Conservation (phyloP, 2,797 vertebrate genomes). For the Huso huso region DNA sequence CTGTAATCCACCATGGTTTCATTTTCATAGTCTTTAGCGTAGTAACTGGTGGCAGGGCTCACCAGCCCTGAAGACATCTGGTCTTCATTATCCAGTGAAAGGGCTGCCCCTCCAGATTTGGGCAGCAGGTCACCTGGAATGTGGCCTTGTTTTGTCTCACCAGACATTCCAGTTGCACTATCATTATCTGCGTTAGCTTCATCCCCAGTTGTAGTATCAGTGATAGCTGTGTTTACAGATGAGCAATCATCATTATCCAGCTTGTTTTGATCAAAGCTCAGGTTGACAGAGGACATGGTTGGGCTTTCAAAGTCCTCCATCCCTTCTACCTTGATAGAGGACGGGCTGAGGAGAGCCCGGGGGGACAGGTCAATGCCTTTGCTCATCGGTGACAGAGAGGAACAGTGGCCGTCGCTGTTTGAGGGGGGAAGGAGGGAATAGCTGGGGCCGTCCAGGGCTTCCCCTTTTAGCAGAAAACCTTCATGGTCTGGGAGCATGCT, state of each 20-base stretch:
- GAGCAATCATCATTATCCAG: constrained; percentile 98
- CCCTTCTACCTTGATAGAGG: constrained; percentile 95
- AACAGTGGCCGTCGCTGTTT: constrained; percentile 79
- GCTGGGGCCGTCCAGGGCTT: constrained; percentile 74
- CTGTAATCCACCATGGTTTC: constrained; percentile 95
- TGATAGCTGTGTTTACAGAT: constrained; percentile 97
- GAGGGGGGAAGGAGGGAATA: constrained; percentile 76
- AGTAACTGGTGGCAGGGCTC: constrained; percentile 93
- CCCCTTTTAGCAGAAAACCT: constrained; percentile 84
- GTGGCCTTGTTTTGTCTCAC: constrained; percentile 72
- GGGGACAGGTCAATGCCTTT: constrained; percentile 91
- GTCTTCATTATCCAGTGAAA: constrained; percentile 88
- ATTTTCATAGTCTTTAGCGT: constrained; percentile 93
- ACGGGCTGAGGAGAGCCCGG: constrained; percentile 85
- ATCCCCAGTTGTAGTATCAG: constrained; percentile 95
- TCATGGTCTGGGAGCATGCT: constrained; percentile 88
- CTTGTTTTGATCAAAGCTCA: constrained; percentile 89
- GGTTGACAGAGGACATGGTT: constrained; percentile 87
- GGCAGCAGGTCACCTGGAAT: constrained; percentile 79
- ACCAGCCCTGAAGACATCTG: constrained; percentile 93
- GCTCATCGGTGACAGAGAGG: constrained; percentile 89
- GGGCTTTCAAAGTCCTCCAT: constrained; percentile 94
- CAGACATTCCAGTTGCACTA: constrained; percentile 69
- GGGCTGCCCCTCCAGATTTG: constrained; percentile 76
- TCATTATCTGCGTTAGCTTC: constrained; percentile 94